Conservation (phyloP, 1,140 invertebrate genomes). For the Lamellibrachia luymesi region DNA sequence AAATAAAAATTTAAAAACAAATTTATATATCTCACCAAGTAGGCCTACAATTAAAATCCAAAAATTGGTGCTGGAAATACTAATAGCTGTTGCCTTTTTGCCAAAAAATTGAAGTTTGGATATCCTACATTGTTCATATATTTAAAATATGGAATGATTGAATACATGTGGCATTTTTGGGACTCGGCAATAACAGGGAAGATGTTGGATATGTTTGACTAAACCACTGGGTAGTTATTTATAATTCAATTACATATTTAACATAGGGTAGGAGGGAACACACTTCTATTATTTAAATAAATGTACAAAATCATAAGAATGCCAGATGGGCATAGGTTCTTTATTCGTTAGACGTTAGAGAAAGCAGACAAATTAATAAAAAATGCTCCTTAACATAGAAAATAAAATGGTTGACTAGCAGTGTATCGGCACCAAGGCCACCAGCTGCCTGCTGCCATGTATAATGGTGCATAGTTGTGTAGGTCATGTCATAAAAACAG, state of each 20-base stretch:
- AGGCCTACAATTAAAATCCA: background rate
- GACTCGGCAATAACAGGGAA: too few relatives aligned
- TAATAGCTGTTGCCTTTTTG: background rate
- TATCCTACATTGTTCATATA: background rate
- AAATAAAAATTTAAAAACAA: background rate
- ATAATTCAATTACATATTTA: background rate
- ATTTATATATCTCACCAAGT: background rate
- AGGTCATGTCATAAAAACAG: background rate
- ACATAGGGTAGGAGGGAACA: background rate
- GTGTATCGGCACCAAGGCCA: background rate
- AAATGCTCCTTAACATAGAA: background rate
- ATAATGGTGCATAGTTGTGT: background rate
- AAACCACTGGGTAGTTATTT: background rate
- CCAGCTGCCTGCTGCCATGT: background rate
- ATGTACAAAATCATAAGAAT: background rate
- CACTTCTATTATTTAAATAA: background rate
- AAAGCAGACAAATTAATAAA: background rate
- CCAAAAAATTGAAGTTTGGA: background rate
- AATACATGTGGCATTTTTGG: too few relatives aligned
- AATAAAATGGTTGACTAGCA: background rate
- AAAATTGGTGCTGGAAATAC: background rate
- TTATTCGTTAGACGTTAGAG: background rate
- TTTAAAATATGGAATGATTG: background rate
- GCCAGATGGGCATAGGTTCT: background rate
- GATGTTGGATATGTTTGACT: too few relatives aligned